phyloP scores from a whole-genome alignment of 2,888 invertebrate species.

The Erpobdella octoculata region DNA sequence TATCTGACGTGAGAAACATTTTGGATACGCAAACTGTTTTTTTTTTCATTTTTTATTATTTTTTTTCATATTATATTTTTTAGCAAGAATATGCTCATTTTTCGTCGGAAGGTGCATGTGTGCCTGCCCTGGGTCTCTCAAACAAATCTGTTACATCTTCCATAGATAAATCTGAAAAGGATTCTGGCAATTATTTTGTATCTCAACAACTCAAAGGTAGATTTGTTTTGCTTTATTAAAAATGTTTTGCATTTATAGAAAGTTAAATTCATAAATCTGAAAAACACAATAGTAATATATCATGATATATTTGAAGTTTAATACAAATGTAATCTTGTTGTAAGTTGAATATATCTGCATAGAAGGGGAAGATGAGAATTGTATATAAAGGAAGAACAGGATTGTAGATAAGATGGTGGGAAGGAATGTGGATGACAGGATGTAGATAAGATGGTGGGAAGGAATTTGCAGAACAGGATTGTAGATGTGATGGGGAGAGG shows the following conservation, averaged over 20 bases:
- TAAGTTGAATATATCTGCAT: too few species aligned
- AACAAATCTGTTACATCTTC: conserved; percentile 79
- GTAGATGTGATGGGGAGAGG: too few species aligned
- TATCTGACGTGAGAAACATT: conserved; percentile 39
- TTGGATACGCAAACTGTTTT: conserved; percentile 37
- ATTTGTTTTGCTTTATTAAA: not conserved
- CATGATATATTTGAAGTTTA: too few species aligned
- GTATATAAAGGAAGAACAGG: too few species aligned
- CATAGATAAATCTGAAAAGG: conserved; percentile 52
- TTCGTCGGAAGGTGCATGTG: conserved; percentile 66
- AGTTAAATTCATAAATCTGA: too few species aligned
- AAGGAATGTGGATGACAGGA: too few species aligned
- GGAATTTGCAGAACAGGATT: too few species aligned
- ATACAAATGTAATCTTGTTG: too few species aligned
- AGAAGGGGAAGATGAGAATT: too few species aligned
- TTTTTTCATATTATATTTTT: not conserved
- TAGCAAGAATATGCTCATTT: conserved; percentile 5
- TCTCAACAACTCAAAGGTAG: conserved; percentile 30
- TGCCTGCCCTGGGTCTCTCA: conserved; percentile 86
- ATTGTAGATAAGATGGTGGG: too few species aligned
- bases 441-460: too few species aligned
- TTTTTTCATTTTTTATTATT: not conserved
- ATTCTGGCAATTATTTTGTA: conserved; percentile 62
- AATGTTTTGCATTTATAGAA: not conserved
- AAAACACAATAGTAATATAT: too few species aligned